Conservation (phyloP, 2,888 invertebrate genomes). For the Eupithecia centaureata region DNA sequence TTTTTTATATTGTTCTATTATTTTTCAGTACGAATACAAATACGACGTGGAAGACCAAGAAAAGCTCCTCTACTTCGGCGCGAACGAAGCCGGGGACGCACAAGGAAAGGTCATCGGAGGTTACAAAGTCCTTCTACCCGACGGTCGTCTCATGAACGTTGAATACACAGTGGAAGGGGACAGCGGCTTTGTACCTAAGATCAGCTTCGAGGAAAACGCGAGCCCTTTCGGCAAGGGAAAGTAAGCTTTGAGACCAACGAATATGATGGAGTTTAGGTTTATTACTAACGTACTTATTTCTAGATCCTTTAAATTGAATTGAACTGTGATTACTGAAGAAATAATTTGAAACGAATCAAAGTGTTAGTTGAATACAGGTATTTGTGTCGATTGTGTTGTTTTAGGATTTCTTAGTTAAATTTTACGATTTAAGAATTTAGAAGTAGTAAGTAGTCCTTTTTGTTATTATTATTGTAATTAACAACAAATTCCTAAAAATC, state of each 20-base stretch:
- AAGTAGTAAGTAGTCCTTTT: too few relatives aligned
- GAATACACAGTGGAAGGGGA: slow-evolving; percentile 88
- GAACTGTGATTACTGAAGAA: background rate
- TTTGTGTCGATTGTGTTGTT: too few relatives aligned
- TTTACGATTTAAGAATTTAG: too few relatives aligned
- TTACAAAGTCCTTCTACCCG: slow-evolving; percentile 87
- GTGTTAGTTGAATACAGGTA: background rate
- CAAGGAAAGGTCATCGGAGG: slow-evolving; percentile 86
- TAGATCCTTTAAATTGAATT: background rate
- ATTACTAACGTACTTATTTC: slow-evolving; percentile 10
- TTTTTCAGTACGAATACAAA: slow-evolving; percentile 87
- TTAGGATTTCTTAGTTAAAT: too few relatives aligned
- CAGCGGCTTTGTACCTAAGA: slow-evolving; percentile 88
- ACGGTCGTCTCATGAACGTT: slow-evolving; percentile 89
- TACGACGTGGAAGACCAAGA: slow-evolving; percentile 89
- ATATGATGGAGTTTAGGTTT: slow-evolving; percentile 17
- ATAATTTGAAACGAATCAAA: background rate
- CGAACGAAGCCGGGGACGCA: slow-evolving; percentile 87
- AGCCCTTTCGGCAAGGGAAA: slow-evolving; percentile 81
- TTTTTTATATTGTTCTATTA: too few relatives aligned
- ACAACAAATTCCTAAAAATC: too few relatives aligned
- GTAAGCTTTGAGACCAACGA: slow-evolving; percentile 46
- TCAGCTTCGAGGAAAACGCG: slow-evolving; percentile 86
- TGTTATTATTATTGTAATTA: too few relatives aligned
- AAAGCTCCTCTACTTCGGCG: slow-evolving; percentile 87